Evolutionary conservation across 2,888 invertebrate genomes (phyloP), one percentile per base, ranked within the genome.

Genomic region (Cataglyphis albicans): DNA sequence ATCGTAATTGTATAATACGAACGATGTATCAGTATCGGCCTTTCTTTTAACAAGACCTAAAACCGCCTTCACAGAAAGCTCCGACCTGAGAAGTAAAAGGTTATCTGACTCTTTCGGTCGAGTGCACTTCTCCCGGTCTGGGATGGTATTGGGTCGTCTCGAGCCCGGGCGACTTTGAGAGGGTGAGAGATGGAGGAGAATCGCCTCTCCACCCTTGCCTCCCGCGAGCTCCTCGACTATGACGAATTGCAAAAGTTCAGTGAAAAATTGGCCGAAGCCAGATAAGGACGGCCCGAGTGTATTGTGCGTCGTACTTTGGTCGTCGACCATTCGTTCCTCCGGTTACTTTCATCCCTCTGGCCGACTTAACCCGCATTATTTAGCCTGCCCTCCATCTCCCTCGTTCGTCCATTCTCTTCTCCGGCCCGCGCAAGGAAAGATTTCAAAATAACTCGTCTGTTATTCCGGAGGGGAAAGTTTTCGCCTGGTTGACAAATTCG

Each of bases 41-140:
- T 44, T 73, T 75, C 55, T 74, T 68, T 70, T 63, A 81, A 59
- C 55, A 32, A 32, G 44, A 68, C 52, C 75, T 86, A 83, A 88
- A 85, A 81, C 80, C 67, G 38, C 68, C 78, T 52, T 65, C 76
- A 12, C 7, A 25, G 35, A 59, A 57, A 82, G 78, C 86, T 82
- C 35, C 84, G 82, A 85, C 83, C 88, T 85, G 75, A 88, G 35
- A 83, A 87, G 86, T 87, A 87, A 88, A 88, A 87, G 91, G 91
- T 92, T 92, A 92, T 92, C 92, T 84, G 89, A 86, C 87, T 90
- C 90, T 86, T 86, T 91, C 90, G 89, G 90, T 86, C 91, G 90
- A 90, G 87, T 89, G 91, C 91, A 87, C 90, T 91, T 85, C 83
- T 84, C 84, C 64, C 82, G 76, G 85, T 67, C 84, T 88, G n/a